Percentiles rank a stretch among this genome's conserved stretches.
Evolutionary conservation across 2,888 invertebrate genomes (phyloP).

Genomic region (Oconnorella tubifera): DNA sequence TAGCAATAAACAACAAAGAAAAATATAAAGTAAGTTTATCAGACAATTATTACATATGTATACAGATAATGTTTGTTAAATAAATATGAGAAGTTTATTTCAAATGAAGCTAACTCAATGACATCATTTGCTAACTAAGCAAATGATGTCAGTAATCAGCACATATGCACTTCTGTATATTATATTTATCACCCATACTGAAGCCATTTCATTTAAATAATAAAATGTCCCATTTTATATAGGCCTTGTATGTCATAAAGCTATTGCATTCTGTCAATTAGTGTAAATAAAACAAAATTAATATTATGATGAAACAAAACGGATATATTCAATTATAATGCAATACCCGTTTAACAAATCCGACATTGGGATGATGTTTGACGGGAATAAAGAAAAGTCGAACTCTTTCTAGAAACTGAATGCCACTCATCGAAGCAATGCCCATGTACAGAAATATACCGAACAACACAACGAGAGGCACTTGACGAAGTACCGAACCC

Average conservation of each 20-base stretch:
- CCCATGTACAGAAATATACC: constrained; percentile 86
- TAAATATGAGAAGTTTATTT: not conserved
- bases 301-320: not conserved
- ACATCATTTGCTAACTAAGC: no score
- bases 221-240: not conserved
- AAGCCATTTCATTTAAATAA: no score
- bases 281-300: no score
- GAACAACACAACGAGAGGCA: constrained; percentile 93
- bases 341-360: constrained; percentile 77
- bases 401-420: constrained; percentile 86
- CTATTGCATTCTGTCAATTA: no score
- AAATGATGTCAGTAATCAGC: no score
- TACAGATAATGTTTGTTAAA: not conserved
- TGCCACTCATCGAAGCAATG: constrained; percentile 85
- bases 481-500: constrained; percentile 73
- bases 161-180: no score
- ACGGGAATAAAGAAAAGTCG: constrained; percentile 87
- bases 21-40: no score
- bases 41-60: not conserved
- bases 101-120: no score
- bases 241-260: no score
- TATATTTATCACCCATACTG: no score
- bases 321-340: not conserved
- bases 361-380: constrained; percentile 87
- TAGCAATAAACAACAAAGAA: no score